Percentiles rank a stretch among this genome's conserved stretches.
phyloP scores from a whole-genome alignment of 2,113 vertebrate genomes.

The Suricata suricatta region DNA sequence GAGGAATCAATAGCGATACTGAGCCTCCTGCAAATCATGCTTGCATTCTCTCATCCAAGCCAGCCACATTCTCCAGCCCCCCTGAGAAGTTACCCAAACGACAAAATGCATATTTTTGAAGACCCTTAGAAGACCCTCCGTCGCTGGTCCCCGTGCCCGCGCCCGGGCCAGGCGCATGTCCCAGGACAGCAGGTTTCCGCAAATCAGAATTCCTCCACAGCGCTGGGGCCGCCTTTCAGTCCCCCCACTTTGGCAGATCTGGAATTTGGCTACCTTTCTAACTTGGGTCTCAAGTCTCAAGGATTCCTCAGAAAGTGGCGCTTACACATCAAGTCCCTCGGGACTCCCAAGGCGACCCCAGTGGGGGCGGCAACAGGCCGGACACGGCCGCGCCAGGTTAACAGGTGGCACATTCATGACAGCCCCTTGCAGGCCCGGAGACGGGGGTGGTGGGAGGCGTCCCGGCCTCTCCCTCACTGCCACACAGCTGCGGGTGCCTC shows the following conservation, averaged over 20 bases:
- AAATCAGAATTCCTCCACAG: neutral
- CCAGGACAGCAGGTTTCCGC: neutral
- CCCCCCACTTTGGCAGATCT: neutral
- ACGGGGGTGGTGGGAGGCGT: neutral
- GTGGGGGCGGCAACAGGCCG: neutral
- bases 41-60: neutral
- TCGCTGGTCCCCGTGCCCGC: neutral
- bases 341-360: constrained; percentile 10
- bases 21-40: neutral
- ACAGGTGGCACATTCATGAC: constrained; percentile 69
- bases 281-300: neutral
- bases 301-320: constrained; percentile 4
- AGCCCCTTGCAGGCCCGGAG: neutral
- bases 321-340: constrained; percentile 33
- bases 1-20: neutral
- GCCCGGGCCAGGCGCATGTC: neutral
- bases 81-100: neutral
- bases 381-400: constrained; percentile 31
- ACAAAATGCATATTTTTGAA: neutral
- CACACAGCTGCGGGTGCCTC: neutral
- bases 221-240: neutral
- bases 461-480: neutral
- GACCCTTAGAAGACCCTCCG: neutral
- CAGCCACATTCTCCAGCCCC: neutral
- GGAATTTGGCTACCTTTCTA: neutral